Base-by-base conservation (phyloP, 2,113 vertebrate species). In the Verasper variegatus region DNA sequence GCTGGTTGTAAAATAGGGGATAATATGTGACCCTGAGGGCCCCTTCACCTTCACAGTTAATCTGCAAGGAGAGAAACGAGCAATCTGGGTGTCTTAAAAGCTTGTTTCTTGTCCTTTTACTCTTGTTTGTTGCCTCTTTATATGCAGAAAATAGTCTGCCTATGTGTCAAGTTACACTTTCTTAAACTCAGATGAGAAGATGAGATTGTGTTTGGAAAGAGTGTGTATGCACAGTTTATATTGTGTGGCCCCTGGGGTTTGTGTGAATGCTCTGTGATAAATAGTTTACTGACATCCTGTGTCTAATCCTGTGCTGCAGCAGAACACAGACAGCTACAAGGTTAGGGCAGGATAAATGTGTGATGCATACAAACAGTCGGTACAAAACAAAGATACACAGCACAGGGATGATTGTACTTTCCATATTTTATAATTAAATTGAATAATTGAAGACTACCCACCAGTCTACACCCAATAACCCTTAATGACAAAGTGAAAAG, bases 71-170 rank as follows among this genome's bases (percentile, higher is more conserved):
- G 59, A 68, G 42, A 72, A 64, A 71, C 37, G 8, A 61, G 57
- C 52, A 69, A 52, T 81, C 54, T 60, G 54, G 5, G 64, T 24
- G 52, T 45, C 31, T 74, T 67, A 78, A 71, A 75, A 54, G 37
- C 26, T 68, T 45, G 2, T 37, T n/a, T n/a, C 20, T 35, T 12
- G 37, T 40, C 40, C 40, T 42, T 51, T 51, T 5, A 18, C 47
- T 18, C 42, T 37, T 74, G 26, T 37, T 62, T 71, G 18, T 54
- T 23, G 37, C 13, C 31, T 47, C 49, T 26, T 56, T 45, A 21
- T 65, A 59, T 23, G 54, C 31, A 49, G 31, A 54, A 49, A 3
- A 49, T 77, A 31, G 0, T 45, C 12, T n/a, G 24, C 37, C 71
- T 69, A 67, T 2, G 31, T 60, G 31, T 40, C 12, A 0, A 24